These are phyloP conservation scores for Cebidichthys violaceus DNA, from an alignment of 2,113 vertebrate genomes.

Conservation along the genomic window DNA sequence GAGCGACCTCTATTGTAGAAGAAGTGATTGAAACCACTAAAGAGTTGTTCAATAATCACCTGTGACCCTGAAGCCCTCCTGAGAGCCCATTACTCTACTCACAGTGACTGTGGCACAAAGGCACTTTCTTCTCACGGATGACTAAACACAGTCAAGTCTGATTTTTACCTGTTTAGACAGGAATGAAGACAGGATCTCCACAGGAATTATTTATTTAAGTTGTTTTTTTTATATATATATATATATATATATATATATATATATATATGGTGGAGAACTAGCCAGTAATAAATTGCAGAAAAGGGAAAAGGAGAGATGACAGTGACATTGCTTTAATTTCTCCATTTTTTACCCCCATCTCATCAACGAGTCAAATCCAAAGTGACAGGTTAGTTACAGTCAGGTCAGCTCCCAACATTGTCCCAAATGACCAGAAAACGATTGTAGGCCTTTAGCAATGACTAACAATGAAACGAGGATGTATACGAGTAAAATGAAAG, in stretches of 20 bases:
- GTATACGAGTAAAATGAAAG: neutral
- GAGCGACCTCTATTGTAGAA: neutral
- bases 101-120: constrained; percentile 4
- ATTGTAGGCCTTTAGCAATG: neutral
- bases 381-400: neutral
- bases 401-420: neutral
- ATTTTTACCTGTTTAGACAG: constrained; percentile 12
- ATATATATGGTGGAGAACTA: neutral
- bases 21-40: constrained; percentile 28
- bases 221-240: too few species aligned
- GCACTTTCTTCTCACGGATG: neutral
- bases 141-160: constrained; percentile 1
- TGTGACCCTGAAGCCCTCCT: constrained; percentile 19
- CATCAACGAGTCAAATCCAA: neutral
- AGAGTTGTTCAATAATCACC: constrained; percentile 34
- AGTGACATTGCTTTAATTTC: neutral
- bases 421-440: neutral
- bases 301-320: neutral
- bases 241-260: too few species aligned
- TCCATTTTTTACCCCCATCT: neutral
- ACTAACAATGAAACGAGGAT: neutral
- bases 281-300: neutral
- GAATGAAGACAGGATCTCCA: neutral
- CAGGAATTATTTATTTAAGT: constrained; percentile 10
- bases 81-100: constrained; percentile 9